Conservation (phyloP, 2,797 vertebrate species). For the Sebastes cheni region DNA sequence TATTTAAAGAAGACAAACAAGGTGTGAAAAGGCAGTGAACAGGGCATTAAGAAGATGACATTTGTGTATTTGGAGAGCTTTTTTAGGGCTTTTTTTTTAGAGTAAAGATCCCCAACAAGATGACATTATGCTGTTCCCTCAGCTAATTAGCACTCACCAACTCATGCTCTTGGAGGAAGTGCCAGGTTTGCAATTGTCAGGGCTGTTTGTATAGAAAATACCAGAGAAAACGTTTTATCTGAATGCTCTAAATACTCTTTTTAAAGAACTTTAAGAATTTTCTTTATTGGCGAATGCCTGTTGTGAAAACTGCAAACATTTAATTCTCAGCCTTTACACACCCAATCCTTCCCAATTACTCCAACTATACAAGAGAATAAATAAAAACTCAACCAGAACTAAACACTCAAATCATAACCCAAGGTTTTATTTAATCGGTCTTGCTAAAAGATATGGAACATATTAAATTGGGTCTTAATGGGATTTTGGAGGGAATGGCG, state of each 20-base stretch:
- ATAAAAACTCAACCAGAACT: not conserved
- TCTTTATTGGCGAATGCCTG: not conserved
- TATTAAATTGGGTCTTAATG: not conserved
- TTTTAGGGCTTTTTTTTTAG: not conserved
- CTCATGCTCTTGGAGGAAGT: not conserved
- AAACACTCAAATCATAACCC: not conserved
- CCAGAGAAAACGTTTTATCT: not conserved
- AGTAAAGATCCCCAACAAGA: not conserved
- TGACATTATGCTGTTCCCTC: not conserved
- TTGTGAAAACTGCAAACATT: not conserved
- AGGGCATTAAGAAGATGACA: not conserved
- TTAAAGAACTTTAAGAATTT: not conserved
- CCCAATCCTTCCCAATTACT: not conserved
- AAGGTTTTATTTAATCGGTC: not conserved
- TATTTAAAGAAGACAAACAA: not conserved
- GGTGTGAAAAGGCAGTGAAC: not conserved
- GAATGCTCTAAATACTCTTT: not conserved
- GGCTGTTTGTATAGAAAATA: not conserved
- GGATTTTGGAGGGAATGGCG: not conserved
- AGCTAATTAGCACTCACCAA: not conserved
- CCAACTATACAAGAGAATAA: not conserved
- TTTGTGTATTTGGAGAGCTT: not conserved
- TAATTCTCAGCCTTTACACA: not conserved
- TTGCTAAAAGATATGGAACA: not conserved
- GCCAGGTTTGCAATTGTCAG: not conserved